Percentiles rank a stretch among this genome's conserved stretches.
Conservation (phyloP, 2,888 invertebrate species). For the Saturnia pavonia region DNA sequence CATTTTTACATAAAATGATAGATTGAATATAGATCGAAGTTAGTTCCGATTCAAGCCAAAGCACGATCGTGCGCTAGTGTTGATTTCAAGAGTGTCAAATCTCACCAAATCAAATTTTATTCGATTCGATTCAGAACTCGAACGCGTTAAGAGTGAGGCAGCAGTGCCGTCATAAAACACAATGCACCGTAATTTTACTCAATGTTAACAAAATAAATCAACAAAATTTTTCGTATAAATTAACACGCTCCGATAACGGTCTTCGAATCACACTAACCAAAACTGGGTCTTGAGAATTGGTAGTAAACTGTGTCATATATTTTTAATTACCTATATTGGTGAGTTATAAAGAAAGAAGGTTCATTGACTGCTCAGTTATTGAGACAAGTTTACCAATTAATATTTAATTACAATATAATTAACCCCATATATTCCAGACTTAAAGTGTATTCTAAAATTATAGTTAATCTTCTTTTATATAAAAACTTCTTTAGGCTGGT, state of each 20-base stretch:
- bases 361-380: not conserved
- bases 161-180: not conserved
- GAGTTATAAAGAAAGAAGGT: not conserved
- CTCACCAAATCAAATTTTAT: too few species aligned
- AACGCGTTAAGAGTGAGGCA: too few species aligned
- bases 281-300: constrained; percentile 1
- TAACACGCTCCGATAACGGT: not conserved
- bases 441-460: not conserved
- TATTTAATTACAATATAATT: not conserved
- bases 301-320: constrained; percentile 1
- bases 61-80: too few species aligned
- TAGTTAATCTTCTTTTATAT: not conserved
- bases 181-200: not conserved
- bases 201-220: constrained; percentile 3
- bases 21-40: too few species aligned
- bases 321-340: constrained; percentile 4
- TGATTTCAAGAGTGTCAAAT: too few species aligned
- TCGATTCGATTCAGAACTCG: too few species aligned
- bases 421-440: not conserved
- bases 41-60: too few species aligned
- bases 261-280: not conserved
- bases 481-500: too few species aligned
- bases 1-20: too few species aligned
- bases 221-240: constrained; percentile 6
- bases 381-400: not conserved